Evolutionary conservation across 1,140 invertebrate species (phyloP), one percentile per base, ranked within the genome.

Genomic region (Drosophila mojavensis): DNA sequence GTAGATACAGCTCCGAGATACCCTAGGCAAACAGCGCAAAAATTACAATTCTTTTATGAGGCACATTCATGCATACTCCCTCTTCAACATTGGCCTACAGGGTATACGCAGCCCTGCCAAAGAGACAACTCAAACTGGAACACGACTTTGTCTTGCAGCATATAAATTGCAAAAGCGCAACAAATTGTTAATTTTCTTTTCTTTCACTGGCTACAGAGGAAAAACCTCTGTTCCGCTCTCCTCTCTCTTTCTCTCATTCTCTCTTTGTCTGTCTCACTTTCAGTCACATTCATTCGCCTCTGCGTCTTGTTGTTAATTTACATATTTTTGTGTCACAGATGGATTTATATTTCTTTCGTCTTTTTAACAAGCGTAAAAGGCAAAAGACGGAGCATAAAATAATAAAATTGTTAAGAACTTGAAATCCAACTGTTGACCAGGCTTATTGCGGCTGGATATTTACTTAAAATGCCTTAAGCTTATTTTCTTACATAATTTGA

Each of bases 131-230:
- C n/a, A 47, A 68, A 68, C 55, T 74, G 53, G 45, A 74, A 58
- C 65, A 69, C 58, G 39, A 62, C 56, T 74, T 41, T 17, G 68
- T 56, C 53, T 58, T 30, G 43, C 67, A 74, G 78, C 74, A 80
- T 88, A 83, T 86, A 83, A 86, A 88, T 86, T 72, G 79, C 83
- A 77, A 86, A 82, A 88, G 83, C 83, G 83, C 83, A 86, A 88
- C 83, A 86, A 86, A 88, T 86, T 86, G 83, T 77, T 86, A 88
- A 86, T 83, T 86, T 88, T 86, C 79, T 75, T 88, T 70, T 79
- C 75, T 64, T 71, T 75, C 61, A 51, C 45, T 68, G 65, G 64
- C 43, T 20, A 17, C 1, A 24, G 20, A 24, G 20, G 20, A 24
- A 24, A 24, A 24, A 24, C 20, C 5, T 28, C 39, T 45, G 13